Percentiles rank a stretch among this genome's conserved stretches.
phyloP scores from a whole-genome alignment of 2,113 vertebrate genomes.

The Donacobius atricapilla region DNA sequence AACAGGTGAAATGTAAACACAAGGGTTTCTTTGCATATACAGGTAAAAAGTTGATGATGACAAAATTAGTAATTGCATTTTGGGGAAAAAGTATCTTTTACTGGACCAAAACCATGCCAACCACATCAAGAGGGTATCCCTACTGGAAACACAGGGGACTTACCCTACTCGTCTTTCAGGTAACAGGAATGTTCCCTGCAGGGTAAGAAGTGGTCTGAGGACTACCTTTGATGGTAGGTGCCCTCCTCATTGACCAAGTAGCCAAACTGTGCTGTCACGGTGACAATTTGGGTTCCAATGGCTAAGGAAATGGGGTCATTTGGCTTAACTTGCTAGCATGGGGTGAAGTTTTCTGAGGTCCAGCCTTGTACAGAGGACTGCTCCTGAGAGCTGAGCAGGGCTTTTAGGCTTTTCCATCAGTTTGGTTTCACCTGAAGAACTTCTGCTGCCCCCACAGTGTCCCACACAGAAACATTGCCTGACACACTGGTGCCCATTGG shows the following conservation, averaged over 20 bases:
- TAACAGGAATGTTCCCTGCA: background rate
- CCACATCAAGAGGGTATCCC: background rate
- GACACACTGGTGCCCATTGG: accelerated
- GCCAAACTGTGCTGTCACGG: accelerated
- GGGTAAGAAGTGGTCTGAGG: background rate
- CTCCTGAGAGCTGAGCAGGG: background rate
- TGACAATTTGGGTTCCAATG: background rate
- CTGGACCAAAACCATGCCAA: background rate
- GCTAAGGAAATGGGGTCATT: background rate
- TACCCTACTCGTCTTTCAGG: background rate
- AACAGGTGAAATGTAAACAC: background rate
- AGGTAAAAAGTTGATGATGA: background rate
- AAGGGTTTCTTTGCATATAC: background rate
- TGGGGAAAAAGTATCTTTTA: background rate
- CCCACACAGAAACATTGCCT: background rate
- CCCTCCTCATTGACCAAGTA: accelerated
- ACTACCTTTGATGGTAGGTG: background rate
- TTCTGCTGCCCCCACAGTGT: background rate
- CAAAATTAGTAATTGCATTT: background rate
- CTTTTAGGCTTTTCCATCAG: background rate
- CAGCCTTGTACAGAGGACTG: background rate
- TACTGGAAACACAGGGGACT: background rate
- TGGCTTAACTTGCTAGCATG: background rate
- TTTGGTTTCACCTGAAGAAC: background rate
- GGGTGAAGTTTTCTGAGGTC: background rate